Conservation (phyloP, 2,113 vertebrate genomes). For the Petrocephalus zakoni region DNA sequence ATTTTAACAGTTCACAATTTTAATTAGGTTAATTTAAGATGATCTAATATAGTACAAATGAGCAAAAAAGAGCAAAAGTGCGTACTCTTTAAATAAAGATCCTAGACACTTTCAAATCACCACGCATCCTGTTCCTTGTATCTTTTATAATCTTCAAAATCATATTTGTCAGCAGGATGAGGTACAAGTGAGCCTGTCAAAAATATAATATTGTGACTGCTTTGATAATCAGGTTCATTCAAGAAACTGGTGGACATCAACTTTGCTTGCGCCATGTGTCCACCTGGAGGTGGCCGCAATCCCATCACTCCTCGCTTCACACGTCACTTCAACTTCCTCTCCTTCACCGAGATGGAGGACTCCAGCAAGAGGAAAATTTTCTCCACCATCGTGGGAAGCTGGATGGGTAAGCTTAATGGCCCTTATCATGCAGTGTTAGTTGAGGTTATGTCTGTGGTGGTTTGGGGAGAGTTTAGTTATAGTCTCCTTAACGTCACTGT, state of each 20-base stretch:
- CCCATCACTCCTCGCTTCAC: constrained; percentile 74
- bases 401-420: constrained; percentile 70
- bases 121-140: not conserved
- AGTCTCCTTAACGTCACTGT: not conserved
- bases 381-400: constrained; percentile 78
- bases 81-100: not conserved
- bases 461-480: not conserved
- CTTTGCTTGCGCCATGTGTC: constrained; percentile 85
- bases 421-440: not conserved
- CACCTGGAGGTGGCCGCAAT: constrained; percentile 81
- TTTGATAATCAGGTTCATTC: constrained; percentile 65
- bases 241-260: constrained; percentile 81
- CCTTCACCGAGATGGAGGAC: constrained; percentile 79
- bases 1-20: not conserved
- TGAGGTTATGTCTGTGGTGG: not conserved
- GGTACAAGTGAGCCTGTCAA: not conserved
- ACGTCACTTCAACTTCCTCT: constrained; percentile 83
- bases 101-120: not conserved
- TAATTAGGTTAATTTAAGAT: not conserved
- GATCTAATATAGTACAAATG: not conserved
- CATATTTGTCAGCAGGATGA: not conserved
- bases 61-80: not conserved
- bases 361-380: constrained; percentile 79
- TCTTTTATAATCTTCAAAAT: not conserved
- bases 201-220: not conserved